Evolutionary conservation across 2,888 invertebrate species (phyloP), one percentile per base, ranked within the genome.

Genomic region (Drosophila demipolita): DNA sequence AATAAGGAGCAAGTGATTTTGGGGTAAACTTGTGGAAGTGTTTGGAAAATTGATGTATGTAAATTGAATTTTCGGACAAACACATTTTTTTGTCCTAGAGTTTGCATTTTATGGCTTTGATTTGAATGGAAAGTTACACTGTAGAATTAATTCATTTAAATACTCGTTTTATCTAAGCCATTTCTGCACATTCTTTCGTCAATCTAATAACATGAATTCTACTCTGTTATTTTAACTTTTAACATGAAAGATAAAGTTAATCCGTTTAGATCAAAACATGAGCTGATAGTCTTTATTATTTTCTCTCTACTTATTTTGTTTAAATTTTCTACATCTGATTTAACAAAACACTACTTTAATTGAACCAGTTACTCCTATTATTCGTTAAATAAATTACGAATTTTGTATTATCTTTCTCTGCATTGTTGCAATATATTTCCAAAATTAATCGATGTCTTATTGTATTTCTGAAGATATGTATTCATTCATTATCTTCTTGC

Each of bases 1-100:
- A 82, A 75, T 78, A 84, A 84, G 81, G 63, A 68, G 32, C 42
- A 23, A 15, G 33, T 40, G n/a, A 17, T 54, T 38, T 40, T 15
- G 33, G 58, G 48, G 59, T 63, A 50, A 35, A 36, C 26, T 8
- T 45, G 23, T 2, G 15, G 7, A 23, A 45, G 33, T 38, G 33
- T 33, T 32, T 15, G 32, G 26, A 20, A n/a, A 15, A 62, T 29
- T 8, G 17, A 9, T 32, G 35, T n/a, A 15, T 23, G 42, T 8
- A 26, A 33, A 17, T 33, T 60, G 7, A n/a, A 32, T 57, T 40
- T 29, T 40, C 3, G 6, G 20, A 20, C 40, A 48, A 26, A 35
- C 17, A 52, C 15, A 26, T 20, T 26, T 15, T 38, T 29, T 29
- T 20, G 15, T 15, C 2, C 29, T 2, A 1, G 36, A 15, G 1